A percentile compares a stretch with the other conserved stretches of the same genome.
Conservation (phyloP, 2,888 invertebrate genomes). For the Tholera decimalis region DNA sequence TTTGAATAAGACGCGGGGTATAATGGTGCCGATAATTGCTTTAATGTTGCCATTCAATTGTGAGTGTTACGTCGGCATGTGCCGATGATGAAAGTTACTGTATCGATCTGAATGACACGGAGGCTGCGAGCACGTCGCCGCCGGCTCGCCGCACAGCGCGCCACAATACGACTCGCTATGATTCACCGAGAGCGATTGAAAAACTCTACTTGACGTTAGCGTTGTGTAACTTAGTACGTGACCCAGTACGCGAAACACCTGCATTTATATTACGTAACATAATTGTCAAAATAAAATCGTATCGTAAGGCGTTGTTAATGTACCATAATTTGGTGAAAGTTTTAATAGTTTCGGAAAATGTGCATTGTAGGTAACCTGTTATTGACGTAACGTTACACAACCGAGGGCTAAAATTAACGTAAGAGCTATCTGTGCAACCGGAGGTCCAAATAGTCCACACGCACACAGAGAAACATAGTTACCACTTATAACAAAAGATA, state of each 20-base stretch:
- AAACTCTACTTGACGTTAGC: slow-evolving; percentile 82
- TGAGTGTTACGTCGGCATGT: slow-evolving; percentile 78
- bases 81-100: slow-evolving; percentile 84
- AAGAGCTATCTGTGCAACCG: slow-evolving; percentile 4
- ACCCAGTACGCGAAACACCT: slow-evolving; percentile 83
- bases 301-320: slow-evolving; percentile 75
- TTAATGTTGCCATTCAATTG: slow-evolving; percentile 78
- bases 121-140: slow-evolving; percentile 73
- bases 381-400: slow-evolving; percentile 46
- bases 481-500: slow-evolving; percentile 15
- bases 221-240: slow-evolving; percentile 89
- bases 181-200: slow-evolving; percentile 83
- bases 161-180: slow-evolving; percentile 72
- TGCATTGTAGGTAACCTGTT: slow-evolving; percentile 59
- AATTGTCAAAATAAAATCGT: slow-evolving; percentile 87
- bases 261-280: slow-evolving; percentile 84
- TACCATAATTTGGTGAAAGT: slow-evolving; percentile 87
- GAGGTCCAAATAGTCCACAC: background rate
- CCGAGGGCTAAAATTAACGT: slow-evolving; percentile 27
- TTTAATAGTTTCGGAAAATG: slow-evolving; percentile 64
- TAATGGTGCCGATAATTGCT: slow-evolving; percentile 72
- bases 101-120: slow-evolving; percentile 79
- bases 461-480: slow-evolving; percentile 1
- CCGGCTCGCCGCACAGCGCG: slow-evolving; percentile 45
- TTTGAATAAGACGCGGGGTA: slow-evolving; percentile 64